phyloP scores from a whole-genome alignment of 2,888 invertebrate species.

The Melipona bicolor region DNA sequence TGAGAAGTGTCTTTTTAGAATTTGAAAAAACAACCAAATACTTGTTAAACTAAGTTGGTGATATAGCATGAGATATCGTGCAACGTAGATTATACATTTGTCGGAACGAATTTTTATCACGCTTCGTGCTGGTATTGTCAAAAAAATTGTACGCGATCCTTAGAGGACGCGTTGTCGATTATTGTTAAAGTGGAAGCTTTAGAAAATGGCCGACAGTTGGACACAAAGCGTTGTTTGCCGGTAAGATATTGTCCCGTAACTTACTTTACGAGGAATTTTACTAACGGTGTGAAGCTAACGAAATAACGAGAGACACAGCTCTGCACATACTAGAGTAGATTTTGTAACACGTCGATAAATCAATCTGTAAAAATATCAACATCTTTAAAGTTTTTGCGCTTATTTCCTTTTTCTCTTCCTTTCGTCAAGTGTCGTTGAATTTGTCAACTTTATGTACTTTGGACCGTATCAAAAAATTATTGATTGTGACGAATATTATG shows the following conservation, averaged over 20 bases:
- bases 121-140: conserved; percentile 13
- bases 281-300: not conserved
- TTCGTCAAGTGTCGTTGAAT: not conserved
- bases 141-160: conserved; percentile 47
- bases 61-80: conserved; percentile 29
- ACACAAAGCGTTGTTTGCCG: conserved; percentile 82
- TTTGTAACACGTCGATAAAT: conserved; percentile 17
- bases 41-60: conserved; percentile 23
- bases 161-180: conserved; percentile 70
- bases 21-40: conserved; percentile 14
- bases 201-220: conserved; percentile 84
- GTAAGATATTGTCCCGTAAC: conserved; percentile 73
- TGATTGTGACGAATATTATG: not conserved
- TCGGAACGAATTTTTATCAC: conserved; percentile 13
- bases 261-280: conserved; percentile 17
- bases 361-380: not conserved
- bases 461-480: not conserved
- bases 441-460: not conserved
- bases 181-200: conserved; percentile 70
- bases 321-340: not conserved
- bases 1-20: conserved; percentile 42
- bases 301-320: not conserved
- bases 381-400: not conserved
- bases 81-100: conserved; percentile 5
- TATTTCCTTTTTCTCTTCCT: not conserved